Conservation (phyloP, 2,113 vertebrate species). For the Taurulus bubalis region DNA sequence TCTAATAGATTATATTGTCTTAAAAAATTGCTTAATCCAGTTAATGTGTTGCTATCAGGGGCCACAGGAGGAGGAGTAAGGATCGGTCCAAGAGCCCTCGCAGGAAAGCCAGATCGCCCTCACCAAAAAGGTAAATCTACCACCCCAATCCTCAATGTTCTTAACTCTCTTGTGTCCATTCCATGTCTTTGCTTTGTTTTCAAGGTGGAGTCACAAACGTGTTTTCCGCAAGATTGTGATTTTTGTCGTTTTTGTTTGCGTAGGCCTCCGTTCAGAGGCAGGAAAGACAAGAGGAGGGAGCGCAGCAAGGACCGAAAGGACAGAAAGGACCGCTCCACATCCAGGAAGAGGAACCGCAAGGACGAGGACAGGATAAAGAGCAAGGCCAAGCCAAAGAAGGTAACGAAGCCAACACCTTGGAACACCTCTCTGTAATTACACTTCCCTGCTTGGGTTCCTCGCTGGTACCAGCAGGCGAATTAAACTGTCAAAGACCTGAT, state of each 20-base stretch:
- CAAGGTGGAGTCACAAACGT: not conserved
- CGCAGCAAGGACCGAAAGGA: conserved; percentile 87
- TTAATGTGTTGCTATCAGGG: conserved; percentile 74
- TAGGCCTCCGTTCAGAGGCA: conserved; percentile 80
- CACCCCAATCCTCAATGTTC: too few species aligned
- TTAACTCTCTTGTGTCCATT: not conserved
- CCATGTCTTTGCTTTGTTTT: not conserved
- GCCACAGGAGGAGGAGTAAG: conserved; percentile 88
- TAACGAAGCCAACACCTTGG: conserved; percentile 5
- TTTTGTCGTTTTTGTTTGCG: not conserved
- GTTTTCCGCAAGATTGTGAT: not conserved
- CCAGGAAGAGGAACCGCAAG: conserved; percentile 88
- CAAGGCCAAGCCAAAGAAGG: conserved; percentile 74
- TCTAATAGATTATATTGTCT: not conserved
- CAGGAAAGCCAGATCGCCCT: conserved; percentile 88
- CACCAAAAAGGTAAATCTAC: conserved; percentile 86
- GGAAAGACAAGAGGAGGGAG: conserved; percentile 90
- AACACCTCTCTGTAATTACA: not conserved
- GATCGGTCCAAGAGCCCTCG: conserved; percentile 89
- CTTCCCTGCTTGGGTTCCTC: not conserved
- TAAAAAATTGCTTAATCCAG: not conserved
- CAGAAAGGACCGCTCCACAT: conserved; percentile 84
- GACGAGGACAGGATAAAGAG: conserved; percentile 83
- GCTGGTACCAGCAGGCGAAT: not conserved
- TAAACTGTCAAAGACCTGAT: not conserved